Percentiles rank a stretch among this genome's conserved stretches.
Conservation (phyloP, 2,113 vertebrate species). For the Himantopus leucocephalus region DNA sequence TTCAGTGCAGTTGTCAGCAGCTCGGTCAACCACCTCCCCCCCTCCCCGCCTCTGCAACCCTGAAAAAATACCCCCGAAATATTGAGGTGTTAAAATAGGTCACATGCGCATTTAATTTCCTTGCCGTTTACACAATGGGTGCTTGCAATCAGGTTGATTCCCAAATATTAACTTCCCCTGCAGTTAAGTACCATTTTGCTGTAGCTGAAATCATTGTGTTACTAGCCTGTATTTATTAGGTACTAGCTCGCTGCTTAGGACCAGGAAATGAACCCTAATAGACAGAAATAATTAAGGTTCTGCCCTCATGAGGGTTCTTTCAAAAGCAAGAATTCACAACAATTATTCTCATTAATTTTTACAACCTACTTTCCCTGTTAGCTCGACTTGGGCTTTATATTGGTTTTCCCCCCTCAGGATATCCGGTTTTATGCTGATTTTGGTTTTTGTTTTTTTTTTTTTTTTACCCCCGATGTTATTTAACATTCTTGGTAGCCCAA, state of each 20-base stretch:
- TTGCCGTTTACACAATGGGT: slow-evolving; percentile 64
- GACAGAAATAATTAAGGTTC: slow-evolving; percentile 82
- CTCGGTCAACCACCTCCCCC: background rate
- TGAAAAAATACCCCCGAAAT: slow-evolving; percentile 62
- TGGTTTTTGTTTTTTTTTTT: background rate
- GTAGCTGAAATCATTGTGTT: slow-evolving; percentile 69
- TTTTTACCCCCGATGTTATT: background rate
- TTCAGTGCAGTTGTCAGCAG: slow-evolving; percentile 61
- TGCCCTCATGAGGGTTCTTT: slow-evolving; percentile 60
- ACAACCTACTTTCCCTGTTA: slow-evolving; percentile 69
- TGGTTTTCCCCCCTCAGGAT: slow-evolving; percentile 32
- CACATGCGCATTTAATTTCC: slow-evolving; percentile 67
- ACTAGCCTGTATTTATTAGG: slow-evolving; percentile 74
- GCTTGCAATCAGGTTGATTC: slow-evolving; percentile 50
- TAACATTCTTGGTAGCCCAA: background rate
- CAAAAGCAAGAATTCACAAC: slow-evolving; percentile 76
- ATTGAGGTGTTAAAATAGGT: slow-evolving; percentile 73
- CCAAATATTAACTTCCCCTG: slow-evolving; percentile 62
- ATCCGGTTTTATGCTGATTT: slow-evolving; percentile 49
- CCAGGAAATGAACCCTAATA: slow-evolving; percentile 81
- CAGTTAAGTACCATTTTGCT: slow-evolving; percentile 59
- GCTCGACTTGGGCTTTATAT: slow-evolving; percentile 64
- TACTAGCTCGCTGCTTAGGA: slow-evolving; percentile 70
- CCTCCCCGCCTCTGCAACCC: background rate
- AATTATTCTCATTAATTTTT: slow-evolving; percentile 84